Evolutionary conservation across 2,797 vertebrate genomes (phyloP).

Genomic region (Cuniculus paca): DNA sequence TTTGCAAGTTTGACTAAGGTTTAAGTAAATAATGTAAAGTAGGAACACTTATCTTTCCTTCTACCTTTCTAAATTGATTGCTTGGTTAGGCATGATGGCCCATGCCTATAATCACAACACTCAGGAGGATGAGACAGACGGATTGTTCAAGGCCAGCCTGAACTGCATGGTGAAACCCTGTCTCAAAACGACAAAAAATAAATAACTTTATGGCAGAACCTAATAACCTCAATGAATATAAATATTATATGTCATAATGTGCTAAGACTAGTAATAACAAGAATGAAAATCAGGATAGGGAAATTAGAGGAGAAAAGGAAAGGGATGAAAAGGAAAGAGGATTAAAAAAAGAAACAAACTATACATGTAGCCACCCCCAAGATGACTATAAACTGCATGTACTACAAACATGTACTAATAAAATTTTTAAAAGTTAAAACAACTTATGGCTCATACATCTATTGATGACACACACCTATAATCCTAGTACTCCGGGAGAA

Average conservation of each 20-base stretch:
- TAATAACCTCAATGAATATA: background rate
- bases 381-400: background rate
- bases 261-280: background rate
- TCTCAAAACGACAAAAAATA: background rate
- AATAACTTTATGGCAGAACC: background rate
- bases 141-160: background rate
- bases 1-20: constrained; percentile 17
- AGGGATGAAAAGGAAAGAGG: background rate
- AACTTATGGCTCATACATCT: background rate
- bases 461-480: background rate
- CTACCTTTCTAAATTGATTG: background rate
- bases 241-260: background rate
- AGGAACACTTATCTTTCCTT: background rate
- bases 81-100: background rate
- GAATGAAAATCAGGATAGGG: background rate
- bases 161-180: background rate
- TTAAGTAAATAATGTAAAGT: background rate
- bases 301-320: background rate
- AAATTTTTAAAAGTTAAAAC: background rate
- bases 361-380: background rate
- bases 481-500: background rate
- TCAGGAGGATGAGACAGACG: background rate
- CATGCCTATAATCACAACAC: background rate
- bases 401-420: background rate
- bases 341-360: background rate